phyloP scores from a whole-genome alignment of 2,888 invertebrate species.

The Actias luna region DNA sequence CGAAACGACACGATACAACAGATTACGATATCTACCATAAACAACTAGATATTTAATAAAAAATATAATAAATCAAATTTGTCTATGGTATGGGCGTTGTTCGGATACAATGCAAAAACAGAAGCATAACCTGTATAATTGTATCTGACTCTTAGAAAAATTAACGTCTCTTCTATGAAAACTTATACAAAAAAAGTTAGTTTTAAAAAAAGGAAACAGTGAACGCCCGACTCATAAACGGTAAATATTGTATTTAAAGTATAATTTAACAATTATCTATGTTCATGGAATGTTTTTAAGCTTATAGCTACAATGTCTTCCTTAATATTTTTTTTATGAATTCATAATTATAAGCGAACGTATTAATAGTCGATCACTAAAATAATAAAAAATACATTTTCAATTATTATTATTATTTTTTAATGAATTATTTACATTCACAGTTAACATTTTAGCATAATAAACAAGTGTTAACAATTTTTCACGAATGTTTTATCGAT shows the following conservation, averaged over 20 bases:
- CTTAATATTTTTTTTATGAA: conserved; percentile 28
- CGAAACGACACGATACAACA: conserved; percentile 74
- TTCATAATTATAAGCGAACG: background rate
- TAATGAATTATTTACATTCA: background rate
- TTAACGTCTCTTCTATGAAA: background rate
- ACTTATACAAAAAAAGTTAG: too few species aligned
- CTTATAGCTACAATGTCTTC: conserved; percentile 69
- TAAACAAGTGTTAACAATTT: background rate
- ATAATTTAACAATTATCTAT: conserved; percentile 50
- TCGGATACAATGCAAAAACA: background rate
- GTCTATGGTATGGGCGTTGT: conserved; percentile 7
- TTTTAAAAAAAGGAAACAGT: background rate
- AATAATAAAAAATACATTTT: background rate
- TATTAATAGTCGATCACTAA: background rate
- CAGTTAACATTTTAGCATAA: background rate
- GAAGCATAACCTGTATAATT: background rate
- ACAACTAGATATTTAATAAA: conserved; percentile 43
- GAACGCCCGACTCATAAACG: conserved; percentile 6
- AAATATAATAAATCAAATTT: conserved; percentile 33
- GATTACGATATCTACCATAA: conserved; percentile 63
- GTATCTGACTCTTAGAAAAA: background rate
- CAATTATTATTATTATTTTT: background rate
- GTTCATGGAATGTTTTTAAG: conserved; percentile 67
- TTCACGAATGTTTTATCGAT: background rate
- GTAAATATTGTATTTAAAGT: too few species aligned